Conservation (phyloP, 2,888 invertebrate species). For the Netelia inedita region DNA sequence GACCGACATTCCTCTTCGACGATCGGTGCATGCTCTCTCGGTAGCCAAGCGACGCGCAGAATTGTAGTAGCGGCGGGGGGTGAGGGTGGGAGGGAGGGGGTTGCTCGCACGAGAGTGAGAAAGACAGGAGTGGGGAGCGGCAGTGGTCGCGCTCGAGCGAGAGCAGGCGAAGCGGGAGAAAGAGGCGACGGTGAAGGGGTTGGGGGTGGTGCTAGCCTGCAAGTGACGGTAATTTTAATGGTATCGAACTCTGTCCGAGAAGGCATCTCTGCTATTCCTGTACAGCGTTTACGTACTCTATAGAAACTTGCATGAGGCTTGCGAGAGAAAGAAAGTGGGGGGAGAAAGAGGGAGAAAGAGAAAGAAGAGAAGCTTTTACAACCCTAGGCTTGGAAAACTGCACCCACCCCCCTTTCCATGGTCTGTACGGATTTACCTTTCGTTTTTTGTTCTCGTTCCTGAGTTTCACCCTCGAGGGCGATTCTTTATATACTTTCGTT, state of each 20-base stretch:
- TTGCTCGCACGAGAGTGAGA: no score
- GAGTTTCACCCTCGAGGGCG: slow-evolving; percentile 39
- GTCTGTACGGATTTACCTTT: slow-evolving; percentile 51
- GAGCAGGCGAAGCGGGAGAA: not conserved
- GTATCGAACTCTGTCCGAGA: slow-evolving; percentile 70
- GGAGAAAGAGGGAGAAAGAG: slow-evolving; percentile 26
- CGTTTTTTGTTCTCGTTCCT: slow-evolving; percentile 21
- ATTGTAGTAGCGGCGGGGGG: not conserved
- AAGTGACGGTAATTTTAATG: slow-evolving; percentile 75
- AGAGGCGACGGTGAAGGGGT: slow-evolving; percentile 21
- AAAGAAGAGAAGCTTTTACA: slow-evolving; percentile 17
- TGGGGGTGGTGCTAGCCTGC: slow-evolving; percentile 49
- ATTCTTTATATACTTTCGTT: slow-evolving; percentile 1
- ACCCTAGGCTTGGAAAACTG: slow-evolving; percentile 23
- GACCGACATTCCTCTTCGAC: slow-evolving; percentile 38
- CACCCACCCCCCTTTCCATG: slow-evolving; percentile 7
- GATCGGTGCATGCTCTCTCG: not conserved
- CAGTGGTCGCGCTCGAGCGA: not conserved
- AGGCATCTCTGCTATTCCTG: slow-evolving; percentile 71
- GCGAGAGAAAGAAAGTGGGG: not conserved
- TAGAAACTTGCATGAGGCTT: slow-evolving; percentile 33
- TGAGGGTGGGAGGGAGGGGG: no score
- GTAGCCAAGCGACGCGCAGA: not conserved
- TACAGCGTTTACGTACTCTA: slow-evolving; percentile 51
- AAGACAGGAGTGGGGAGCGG: not conserved